Evolutionary conservation across 2,113 vertebrate species (phyloP).

Genomic region (Clarias gariepinus): DNA sequence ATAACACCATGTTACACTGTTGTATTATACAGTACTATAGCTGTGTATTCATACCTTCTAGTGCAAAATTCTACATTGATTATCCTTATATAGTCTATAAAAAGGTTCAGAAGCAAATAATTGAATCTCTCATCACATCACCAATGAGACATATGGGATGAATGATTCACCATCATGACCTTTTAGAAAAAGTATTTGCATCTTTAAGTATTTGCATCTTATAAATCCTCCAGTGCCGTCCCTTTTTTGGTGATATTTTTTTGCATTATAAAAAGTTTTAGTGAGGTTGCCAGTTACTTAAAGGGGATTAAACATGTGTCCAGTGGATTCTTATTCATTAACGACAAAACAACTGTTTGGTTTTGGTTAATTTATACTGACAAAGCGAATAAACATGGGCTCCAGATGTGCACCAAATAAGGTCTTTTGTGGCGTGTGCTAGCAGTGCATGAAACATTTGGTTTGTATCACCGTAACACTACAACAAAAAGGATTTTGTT

Average conservation of each 20-base stretch:
- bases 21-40: neutral
- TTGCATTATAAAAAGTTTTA: neutral
- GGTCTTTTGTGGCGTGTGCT: constrained; percentile 26
- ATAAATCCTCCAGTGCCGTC: neutral
- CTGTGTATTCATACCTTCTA: neutral
- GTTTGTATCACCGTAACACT: neutral
- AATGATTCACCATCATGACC: neutral
- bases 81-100: neutral
- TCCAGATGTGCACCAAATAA: constrained; percentile 31
- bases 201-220: neutral
- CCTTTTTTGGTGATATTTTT: neutral
- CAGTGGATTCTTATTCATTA: constrained; percentile 19
- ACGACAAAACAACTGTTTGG: constrained; percentile 28
- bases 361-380: constrained; percentile 34
- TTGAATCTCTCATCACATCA: neutral
- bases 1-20: neutral
- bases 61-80: neutral
- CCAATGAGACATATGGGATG: neutral
- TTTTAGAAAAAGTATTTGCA: no score
- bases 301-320: neutral
- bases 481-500: constrained; percentile 3
- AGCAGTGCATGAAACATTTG: constrained; percentile 24
- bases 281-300: constrained; percentile 1
- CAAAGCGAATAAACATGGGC: constrained; percentile 20
- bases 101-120: neutral